Evolutionary conservation across 2,113 vertebrate species (phyloP).

Genomic region (Lucifuga dentata): DNA sequence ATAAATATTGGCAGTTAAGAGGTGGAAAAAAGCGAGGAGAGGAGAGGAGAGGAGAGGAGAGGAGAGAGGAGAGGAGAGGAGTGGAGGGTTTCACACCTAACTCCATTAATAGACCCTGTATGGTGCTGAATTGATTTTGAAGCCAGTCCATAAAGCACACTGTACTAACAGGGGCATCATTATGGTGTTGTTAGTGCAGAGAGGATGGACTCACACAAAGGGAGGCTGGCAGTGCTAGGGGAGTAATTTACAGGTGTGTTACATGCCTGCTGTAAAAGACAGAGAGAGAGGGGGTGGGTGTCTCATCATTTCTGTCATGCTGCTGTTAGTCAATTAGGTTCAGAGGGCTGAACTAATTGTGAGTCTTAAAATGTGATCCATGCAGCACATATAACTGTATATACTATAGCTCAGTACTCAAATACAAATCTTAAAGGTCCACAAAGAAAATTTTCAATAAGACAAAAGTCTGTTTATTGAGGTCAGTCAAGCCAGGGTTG

Average conservation of each 20-base stretch:
- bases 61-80: slow-evolving; percentile 17
- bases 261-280: slow-evolving; percentile 29
- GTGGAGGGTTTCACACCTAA: slow-evolving; percentile 25
- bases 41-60: slow-evolving; percentile 8
- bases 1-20: slow-evolving; percentile 25
- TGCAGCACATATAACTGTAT: too few relatives aligned
- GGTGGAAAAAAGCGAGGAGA: slow-evolving; percentile 6
- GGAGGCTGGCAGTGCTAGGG: slow-evolving; percentile 21
- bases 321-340: slow-evolving; percentile 17
- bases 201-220: slow-evolving; percentile 20
- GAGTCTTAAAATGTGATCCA: too few relatives aligned
- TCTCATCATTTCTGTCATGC: slow-evolving; percentile 2
- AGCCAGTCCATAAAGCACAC: slow-evolving; percentile 73
- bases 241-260: slow-evolving; percentile 68
- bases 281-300: slow-evolving; percentile 2
- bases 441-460: too few relatives aligned
- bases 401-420: too few relatives aligned
- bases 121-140: slow-evolving; percentile 74
- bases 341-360: slow-evolving; percentile 1
- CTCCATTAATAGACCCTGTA: slow-evolving; percentile 67
- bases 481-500: too few relatives aligned
- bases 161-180: slow-evolving; percentile 73
- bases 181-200: slow-evolving; percentile 66
- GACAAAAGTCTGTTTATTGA: too few relatives aligned
- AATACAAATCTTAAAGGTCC: too few relatives aligned